phyloP scores from a whole-genome alignment of 2,113 vertebrate genomes.

The Piliocolobus tephrosceles region DNA sequence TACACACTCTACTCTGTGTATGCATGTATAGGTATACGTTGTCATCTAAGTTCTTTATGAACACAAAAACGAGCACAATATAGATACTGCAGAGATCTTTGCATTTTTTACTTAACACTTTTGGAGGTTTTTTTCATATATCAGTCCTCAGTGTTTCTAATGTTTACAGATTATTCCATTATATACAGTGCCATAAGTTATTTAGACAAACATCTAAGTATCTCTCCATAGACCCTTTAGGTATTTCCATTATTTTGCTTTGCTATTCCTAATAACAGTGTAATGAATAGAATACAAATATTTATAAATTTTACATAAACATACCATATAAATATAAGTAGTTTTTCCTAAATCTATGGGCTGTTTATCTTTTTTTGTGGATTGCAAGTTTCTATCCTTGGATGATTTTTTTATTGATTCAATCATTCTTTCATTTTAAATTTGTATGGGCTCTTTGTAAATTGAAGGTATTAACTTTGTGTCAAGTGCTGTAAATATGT shows the following conservation, averaged over 20 bases:
- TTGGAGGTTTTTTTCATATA: neutral
- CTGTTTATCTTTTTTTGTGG: neutral
- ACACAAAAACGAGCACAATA: neutral
- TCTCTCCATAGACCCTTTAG: neutral
- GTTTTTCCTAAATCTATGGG: conserved; percentile 9
- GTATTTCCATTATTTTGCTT: neutral
- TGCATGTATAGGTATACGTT: neutral
- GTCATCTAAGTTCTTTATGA: neutral
- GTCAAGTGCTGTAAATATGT: conserved; percentile 56
- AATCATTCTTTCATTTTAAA: conserved; percentile 35
- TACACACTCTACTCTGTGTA: fast-evolving
- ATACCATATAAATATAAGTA: neutral
- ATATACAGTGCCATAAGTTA: neutral
- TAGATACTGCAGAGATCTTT: neutral
- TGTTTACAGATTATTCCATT: neutral
- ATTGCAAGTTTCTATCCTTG: neutral
- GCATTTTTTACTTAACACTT: neutral
- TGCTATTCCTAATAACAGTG: neutral
- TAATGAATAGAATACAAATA: neutral
- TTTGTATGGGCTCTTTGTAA: conserved; percentile 4
- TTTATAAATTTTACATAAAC: neutral
- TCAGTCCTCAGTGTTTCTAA: neutral
- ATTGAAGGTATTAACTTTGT: conserved; percentile 52
- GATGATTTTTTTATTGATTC: conserved; percentile 14
- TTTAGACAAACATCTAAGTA: neutral